Base-by-base conservation (phyloP, 1,140 invertebrate genomes). In the Pachypsylla venusta region DNA sequence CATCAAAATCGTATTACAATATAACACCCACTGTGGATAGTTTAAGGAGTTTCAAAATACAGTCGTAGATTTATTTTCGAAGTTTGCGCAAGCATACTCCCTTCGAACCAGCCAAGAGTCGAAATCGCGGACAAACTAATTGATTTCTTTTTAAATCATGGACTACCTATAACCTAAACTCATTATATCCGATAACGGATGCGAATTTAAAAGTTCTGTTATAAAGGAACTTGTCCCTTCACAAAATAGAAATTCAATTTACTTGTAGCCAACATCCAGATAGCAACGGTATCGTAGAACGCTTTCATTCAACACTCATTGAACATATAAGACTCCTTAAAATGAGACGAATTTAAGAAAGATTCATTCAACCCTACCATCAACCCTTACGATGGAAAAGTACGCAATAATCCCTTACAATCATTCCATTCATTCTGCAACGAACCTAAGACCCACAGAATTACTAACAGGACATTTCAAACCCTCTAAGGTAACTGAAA, bases 181-280 rank as follows among this genome's bases (percentile, higher is more conserved):
- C 2, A 12, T 55, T 4, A 25, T 55, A 5, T 25, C 54, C n/a
- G 54, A 55, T 22, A 55, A 55, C 22, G 54, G 54, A 3, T 27
- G 22, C 14, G 62, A 66, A 56, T 66, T 64, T 25, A 62, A 64
- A 24, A 59, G 60, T 26, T 26, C 58, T 14, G 3, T 65, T 2
- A 39, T 68, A 20, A 60, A 63, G 58, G 66, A 68, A 60, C 64
- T 63, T 35, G 12, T 25, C 60, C 22, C 39, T 63, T 12, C 30
- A 59, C 12, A 53, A 57, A 25, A 59, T 62, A 12, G 53, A 62
- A 30, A 59, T 56, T 30, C 30, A 53, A 1, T 28, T 20, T 10
- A 72, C 67, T 16, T 70, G 68, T 5, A 64, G 69, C n/a, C 74
- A 74, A 63, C 68, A 72, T 35, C 70, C 70, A 20, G 66, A 72